Evolutionary conservation across 2,888 invertebrate species (phyloP).

Genomic region (Drosophila fungiperda): DNA sequence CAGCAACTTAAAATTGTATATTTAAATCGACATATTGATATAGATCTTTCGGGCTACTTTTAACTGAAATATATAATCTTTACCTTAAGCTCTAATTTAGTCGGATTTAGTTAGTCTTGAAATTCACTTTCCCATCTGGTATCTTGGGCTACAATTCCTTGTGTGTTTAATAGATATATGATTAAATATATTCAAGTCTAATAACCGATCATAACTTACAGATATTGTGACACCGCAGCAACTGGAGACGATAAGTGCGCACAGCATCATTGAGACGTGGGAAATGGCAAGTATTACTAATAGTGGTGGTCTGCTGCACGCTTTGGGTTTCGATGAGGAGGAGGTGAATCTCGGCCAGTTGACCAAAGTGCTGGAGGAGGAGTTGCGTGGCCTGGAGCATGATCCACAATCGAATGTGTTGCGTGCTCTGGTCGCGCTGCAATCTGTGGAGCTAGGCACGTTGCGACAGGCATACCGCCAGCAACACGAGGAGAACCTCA

Average conservation of each 20-base stretch:
- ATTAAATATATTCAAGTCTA: neutral
- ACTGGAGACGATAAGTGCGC: slow-evolving; percentile 84
- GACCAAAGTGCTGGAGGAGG: slow-evolving; percentile 89
- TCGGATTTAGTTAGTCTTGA: neutral
- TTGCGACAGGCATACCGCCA: slow-evolving; percentile 88
- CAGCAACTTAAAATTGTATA: neutral
- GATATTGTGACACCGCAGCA: slow-evolving; percentile 77
- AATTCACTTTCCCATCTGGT: slow-evolving; percentile 48
- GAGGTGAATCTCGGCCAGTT: slow-evolving; percentile 88
- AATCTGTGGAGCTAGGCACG: slow-evolving; percentile 88
- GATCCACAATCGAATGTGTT: slow-evolving; percentile 81
- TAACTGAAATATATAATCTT: neutral
- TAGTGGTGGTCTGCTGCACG: slow-evolving; percentile 88
- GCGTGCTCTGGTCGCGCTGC: slow-evolving; percentile 88
- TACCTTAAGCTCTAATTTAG: neutral
- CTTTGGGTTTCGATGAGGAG: slow-evolving; percentile 88
- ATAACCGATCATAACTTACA: slow-evolving; percentile 36
- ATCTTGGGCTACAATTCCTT: slow-evolving; percentile 56
- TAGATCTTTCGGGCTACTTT: neutral
- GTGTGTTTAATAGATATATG: neutral
- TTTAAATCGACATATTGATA: neutral
- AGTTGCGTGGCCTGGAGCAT: slow-evolving; percentile 86
- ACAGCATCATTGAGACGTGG: slow-evolving; percentile 90
- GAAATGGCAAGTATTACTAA: slow-evolving; percentile 89
- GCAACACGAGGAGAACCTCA: slow-evolving; percentile 91